Percentiles rank a stretch among this genome's conserved stretches.
Evolutionary conservation across 2,113 vertebrate species (phyloP).

Genomic region (Prunella fulvescens): DNA sequence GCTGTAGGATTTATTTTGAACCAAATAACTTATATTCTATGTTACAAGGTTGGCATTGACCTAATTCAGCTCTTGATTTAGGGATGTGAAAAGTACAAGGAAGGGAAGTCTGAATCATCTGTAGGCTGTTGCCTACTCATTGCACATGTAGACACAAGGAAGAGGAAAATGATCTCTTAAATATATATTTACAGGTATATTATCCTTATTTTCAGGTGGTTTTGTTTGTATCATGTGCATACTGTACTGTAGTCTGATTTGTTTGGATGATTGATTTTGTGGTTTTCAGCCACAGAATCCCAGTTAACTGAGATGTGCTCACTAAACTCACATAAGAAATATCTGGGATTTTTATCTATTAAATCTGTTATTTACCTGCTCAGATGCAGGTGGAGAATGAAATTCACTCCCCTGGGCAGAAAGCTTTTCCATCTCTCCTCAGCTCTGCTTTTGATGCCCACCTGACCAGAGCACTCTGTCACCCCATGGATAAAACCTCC

Average conservation of each 20-base stretch:
- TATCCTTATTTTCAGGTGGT: neutral
- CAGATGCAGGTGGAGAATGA: neutral
- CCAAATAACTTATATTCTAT: neutral
- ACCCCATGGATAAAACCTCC: neutral
- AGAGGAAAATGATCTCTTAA: neutral
- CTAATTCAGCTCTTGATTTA: neutral
- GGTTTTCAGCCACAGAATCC: neutral
- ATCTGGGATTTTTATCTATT: neutral
- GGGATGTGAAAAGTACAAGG: neutral
- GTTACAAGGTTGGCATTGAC: neutral
- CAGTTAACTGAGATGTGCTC: neutral
- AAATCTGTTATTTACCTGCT: neutral
- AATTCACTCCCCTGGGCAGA: neutral
- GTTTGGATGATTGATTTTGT: neutral
- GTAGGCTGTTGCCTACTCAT: neutral
- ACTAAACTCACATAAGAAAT: neutral
- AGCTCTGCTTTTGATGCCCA: neutral
- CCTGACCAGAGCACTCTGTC: neutral
- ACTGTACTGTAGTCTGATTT: neutral
- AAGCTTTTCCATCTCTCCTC: neutral
- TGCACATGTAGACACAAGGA: neutral
- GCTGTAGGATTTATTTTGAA: neutral
- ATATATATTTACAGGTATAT: neutral
- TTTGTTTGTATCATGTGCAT: neutral
- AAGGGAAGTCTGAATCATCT: neutral